Base-by-base conservation (phyloP, 2,113 vertebrate species). In the Myiopsitta monachus region DNA sequence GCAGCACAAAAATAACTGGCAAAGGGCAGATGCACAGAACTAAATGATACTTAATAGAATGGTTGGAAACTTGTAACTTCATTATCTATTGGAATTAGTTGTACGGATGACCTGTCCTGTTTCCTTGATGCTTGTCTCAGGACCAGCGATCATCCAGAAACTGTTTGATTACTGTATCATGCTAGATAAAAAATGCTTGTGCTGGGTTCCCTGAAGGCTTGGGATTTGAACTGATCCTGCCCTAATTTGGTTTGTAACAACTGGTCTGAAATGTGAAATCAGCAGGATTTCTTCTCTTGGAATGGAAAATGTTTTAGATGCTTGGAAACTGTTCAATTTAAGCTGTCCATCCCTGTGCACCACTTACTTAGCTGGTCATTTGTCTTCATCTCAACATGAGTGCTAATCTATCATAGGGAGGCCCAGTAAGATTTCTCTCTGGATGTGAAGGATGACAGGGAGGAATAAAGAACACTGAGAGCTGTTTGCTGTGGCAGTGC, bases 161-260 rank as follows among this genome's bases (percentile, higher is more conserved):
- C 31, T 28, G 4, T 30, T 88, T 10, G 19, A 0, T 18, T 30
- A 22, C 38, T 47, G 0, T 43, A 0, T 44, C 26, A 0, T 8
- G 8, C 27, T 22, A 57, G 9, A 7, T 21, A 19, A 13, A 26
- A 46, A 33, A 54, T 28, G 14, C 2, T 75, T 44, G 38, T 63
- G 11, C 38, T 55, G 31, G 9, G 7, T 15, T 70, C 14, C n/a
- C 44, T 61, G 27, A 44, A 81, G 73, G 43, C 4, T 6, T 33
- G 55, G 38, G 28, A 30, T 3, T 73, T 64, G 76, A 54, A 22
- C 8, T 15, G 12, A 47, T 47, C 36, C 46, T 28, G 13, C 1
- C 21, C 24, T 39, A 2, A 8, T 30, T 43, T 13, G 14, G 21
- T 54, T 87, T 77, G 64, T 30, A 33, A 22, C 14, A 36, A 18